Conservation (phyloP, 2,888 invertebrate genomes). For the Conomelus anceps region DNA sequence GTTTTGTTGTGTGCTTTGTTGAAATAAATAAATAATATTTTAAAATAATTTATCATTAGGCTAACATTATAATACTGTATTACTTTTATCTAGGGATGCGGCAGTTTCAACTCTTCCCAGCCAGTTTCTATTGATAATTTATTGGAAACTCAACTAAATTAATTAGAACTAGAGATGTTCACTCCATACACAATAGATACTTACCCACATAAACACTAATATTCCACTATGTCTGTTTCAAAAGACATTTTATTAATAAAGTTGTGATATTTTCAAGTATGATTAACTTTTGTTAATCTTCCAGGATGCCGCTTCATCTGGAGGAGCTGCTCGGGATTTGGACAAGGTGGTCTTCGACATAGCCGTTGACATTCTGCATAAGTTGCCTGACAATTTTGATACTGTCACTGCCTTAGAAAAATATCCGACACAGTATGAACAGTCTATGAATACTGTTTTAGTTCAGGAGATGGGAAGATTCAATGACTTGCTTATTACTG, state of each 20-base stretch:
- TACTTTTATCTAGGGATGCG: no score
- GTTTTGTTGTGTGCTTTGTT: no score
- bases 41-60: no score
- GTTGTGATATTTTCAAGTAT: conserved; percentile 7
- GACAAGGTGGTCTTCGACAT: conserved; percentile 75
- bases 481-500: conserved; percentile 56
- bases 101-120: no score
- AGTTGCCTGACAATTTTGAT: conserved; percentile 47
- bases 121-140: no score
- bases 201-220: conserved; percentile 19
- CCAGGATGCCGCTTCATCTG: conserved; percentile 57
- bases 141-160: no score
- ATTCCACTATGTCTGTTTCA: conserved; percentile 10
- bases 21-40: no score
- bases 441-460: conserved; percentile 83
- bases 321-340: conserved; percentile 58
- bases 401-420: conserved; percentile 50
- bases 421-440: conserved; percentile 78
- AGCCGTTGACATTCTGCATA: conserved; percentile 59
- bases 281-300: conserved; percentile 5
- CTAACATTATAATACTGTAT: no score
- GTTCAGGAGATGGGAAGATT: conserved; percentile 79
- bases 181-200: neutral
- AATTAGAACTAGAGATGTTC: no score
- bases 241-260: conserved; percentile 2